These are phyloP conservation scores for Latrodectus elegans DNA, from an alignment of 2,888 invertebrate species.

Conservation along the genomic window DNA sequence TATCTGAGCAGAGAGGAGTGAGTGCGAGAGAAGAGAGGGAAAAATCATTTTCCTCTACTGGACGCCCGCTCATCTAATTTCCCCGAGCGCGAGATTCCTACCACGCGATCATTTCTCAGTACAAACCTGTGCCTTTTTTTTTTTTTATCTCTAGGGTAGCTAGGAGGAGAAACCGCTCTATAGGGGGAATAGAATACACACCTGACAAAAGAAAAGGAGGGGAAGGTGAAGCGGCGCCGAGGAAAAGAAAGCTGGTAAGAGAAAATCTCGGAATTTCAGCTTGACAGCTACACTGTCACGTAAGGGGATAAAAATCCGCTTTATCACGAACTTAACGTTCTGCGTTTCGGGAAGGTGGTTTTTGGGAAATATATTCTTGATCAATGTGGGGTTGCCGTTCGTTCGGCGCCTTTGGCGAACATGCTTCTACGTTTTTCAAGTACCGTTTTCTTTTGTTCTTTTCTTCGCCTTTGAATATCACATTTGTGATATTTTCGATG, in stretches of 20 bases:
- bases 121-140: conserved; percentile 1
- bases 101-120: conserved; percentile 15
- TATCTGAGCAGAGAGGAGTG: background rate
- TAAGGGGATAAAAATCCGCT: conserved; percentile 58
- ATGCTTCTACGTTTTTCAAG: background rate
- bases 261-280: conserved; percentile 63
- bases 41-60: conserved; percentile 13
- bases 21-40: background rate
- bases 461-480: background rate
- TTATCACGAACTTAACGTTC: background rate
- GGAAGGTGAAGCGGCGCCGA: background rate
- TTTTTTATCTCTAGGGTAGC: conserved; percentile 4
- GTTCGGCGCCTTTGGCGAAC: background rate
- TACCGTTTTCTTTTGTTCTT: background rate
- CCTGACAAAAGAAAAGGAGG: background rate
- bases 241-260: conserved; percentile 17
- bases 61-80: conserved; percentile 26
- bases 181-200: too few species aligned
- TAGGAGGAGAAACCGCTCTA: background rate
- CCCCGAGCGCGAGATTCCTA: background rate
- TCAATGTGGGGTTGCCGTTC: background rate
- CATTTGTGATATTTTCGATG: too few species aligned
- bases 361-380: background rate
- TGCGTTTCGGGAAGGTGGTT: background rate
- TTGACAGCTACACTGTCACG: conserved; percentile 59